Evolutionary conservation across 2,797 vertebrate genomes (phyloP), one percentile per base, ranked within the genome.

Genomic region (Trachurus trachurus): DNA sequence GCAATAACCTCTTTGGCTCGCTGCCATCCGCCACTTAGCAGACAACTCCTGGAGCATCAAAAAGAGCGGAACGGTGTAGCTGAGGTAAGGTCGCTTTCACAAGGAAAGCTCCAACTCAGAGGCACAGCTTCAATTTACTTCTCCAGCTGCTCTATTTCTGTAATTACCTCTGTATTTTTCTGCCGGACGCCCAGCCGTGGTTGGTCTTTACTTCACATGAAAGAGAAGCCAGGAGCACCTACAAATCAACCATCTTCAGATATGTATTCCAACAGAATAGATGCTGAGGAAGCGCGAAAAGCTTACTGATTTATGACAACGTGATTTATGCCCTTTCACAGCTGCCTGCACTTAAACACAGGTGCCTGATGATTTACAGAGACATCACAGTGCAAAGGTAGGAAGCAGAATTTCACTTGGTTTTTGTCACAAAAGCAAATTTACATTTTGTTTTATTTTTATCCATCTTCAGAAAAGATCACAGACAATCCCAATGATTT

Each of bases 1-100:
- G 62, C 84, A 85, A 74, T 84, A 86, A 91, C 87, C 83, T 87
- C 70, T 85, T 76, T 89, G 92, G 92, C 87, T 86, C 0, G 26
- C 66, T 50, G 88, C 90, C 89, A 88, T 53, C 83, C 85, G 87
- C 83, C 89, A 92, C 88, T 93, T 91, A 92, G 90, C 88, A 89
- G 85, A 88, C 88, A 68, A 71, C 80, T 87, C 74, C 72, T 72
- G 84, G 58, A 87, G 87, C 84, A 84, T 87, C 83, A 49, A 50
- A 26, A 74, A 69, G 66, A 79, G 83, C 9, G 4, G 39, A 65
- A 78, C 13, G 11, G 64, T 65, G 50, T 67, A 66, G 65, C 66
- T 17, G 75, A 84, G 81, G 87, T 82, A 61, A 79, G 79, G 76
- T 80, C 29, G 75, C 57, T 54, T 71, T 88, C 78, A 59, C 59